phyloP scores from a whole-genome alignment of 1,140 invertebrate species.

The Thaumatotibia leucotreta region DNA sequence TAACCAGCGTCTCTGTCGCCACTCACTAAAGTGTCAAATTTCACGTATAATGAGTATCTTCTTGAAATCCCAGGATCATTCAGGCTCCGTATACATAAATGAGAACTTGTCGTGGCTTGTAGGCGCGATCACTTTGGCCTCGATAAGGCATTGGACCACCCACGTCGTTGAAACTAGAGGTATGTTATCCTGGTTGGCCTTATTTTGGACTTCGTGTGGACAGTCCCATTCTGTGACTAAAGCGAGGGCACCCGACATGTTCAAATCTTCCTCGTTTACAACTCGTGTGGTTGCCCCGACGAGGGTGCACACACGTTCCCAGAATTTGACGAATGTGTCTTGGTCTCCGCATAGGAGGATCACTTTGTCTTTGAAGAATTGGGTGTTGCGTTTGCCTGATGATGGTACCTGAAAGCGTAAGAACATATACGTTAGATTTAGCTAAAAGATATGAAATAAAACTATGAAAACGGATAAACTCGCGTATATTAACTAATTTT shows the following conservation, averaged over 20 bases:
- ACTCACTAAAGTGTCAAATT: constrained; percentile 56
- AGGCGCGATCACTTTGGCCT: constrained; percentile 70
- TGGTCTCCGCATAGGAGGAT: constrained; percentile 72
- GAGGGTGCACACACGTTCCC: constrained; percentile 77
- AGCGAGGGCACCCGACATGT: constrained; percentile 67
- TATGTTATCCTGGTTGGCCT: constrained; percentile 73
- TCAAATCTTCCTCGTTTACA: constrained; percentile 67
- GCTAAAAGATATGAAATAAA: too few species aligned
- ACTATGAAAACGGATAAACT: too few species aligned
- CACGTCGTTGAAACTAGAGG: constrained; percentile 78
- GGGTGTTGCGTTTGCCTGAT: constrained; percentile 62
- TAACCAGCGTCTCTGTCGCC: constrained; percentile 21
- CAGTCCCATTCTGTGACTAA: constrained; percentile 77
- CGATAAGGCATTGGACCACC: constrained; percentile 78
- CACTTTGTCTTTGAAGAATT: constrained; percentile 74
- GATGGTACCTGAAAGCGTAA: constrained; percentile 42
- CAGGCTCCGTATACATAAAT: constrained; percentile 69
- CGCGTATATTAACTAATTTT: too few species aligned
- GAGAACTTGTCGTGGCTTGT: constrained; percentile 73
- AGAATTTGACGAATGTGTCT: constrained; percentile 75
- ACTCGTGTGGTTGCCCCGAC: constrained; percentile 76
- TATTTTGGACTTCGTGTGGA: constrained; percentile 75
- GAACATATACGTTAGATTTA: background rate
- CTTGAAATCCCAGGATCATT: constrained; percentile 71
- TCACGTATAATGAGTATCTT: constrained; percentile 71